These are phyloP conservation scores for Argya squamiceps DNA, from an alignment of 2,797 vertebrate genomes.

Conservation along the genomic window DNA sequence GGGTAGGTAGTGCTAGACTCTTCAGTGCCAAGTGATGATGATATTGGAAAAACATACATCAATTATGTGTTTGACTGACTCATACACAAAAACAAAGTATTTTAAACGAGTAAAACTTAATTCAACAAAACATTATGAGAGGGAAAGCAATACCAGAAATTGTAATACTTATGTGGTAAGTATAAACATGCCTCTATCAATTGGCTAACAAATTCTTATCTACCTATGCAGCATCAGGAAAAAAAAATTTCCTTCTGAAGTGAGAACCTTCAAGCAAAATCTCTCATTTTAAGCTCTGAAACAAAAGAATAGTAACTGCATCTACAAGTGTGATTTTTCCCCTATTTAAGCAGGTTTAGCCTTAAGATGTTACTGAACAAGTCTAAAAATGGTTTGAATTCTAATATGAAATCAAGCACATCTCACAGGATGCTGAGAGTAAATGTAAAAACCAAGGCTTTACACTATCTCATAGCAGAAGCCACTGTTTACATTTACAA, in stretches of 20 bases:
- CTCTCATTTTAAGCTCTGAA: not conserved
- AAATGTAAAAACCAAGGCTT: not conserved
- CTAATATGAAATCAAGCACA: not conserved
- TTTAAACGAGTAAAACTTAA: not conserved
- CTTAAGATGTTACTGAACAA: not conserved
- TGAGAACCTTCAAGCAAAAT: not conserved
- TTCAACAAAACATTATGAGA: not conserved
- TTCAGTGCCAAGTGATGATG: not conserved
- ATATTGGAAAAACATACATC: not conserved
- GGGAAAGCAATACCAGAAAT: not conserved
- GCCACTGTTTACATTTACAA: not conserved
- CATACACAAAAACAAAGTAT: not conserved
- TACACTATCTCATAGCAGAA: not conserved
- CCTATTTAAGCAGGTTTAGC: not conserved
- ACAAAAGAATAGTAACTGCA: not conserved
- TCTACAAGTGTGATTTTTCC: not conserved
- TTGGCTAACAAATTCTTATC: not conserved
- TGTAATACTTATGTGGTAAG: not conserved
- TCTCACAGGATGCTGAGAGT: not conserved
- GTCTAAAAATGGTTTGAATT: not conserved
- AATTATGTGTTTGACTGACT: not conserved
- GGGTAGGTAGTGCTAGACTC: not conserved
- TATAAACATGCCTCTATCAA: not conserved
- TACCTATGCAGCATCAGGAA: not conserved
- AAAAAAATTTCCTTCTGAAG: not conserved